Base-by-base conservation (phyloP, 2,113 vertebrate genomes). In the Corvus moneduloides region DNA sequence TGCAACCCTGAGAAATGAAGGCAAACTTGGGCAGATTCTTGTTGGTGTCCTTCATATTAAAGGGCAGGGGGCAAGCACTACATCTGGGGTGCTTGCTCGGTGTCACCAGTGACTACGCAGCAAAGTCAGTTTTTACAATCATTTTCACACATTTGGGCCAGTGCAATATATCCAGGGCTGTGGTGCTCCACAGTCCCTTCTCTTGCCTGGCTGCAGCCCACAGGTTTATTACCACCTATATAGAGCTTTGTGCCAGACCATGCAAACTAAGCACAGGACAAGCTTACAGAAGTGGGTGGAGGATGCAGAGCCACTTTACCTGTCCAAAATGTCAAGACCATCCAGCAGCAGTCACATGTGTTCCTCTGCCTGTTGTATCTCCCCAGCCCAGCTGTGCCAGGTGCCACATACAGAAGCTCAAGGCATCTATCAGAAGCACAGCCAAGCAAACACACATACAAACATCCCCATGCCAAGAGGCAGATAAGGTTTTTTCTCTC, bases 171-270 rank as follows among this genome's bases (percentile, higher is more conserved):
- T 26, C 30, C 58, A 63, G 52, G 16, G 16, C 56, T 81, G 15
- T 76, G 59, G 69, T 24, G 21, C 27, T 33, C 21, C 59, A 35
- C 27, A 69, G 24, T 7, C 24, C 21, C 26, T 55, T 13, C 61
- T 55, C 33, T 51, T 51, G 44, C 37, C 44, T 4, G 48, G 37
- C 49, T 89, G 81, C 49, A 93, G 35, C 55, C 23, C 39, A 2
- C 6, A 49, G 15, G 0, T 39, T 12, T 58, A 1, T 39, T 49
- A 33, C 49, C 14, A 68, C 5, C 24, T 30, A 0, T 3, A 11
- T 0, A 15, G 7, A 55, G 7, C 32, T 81, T 71, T 62, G 41
- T 73, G 59, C 13, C 90, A 82, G 18, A 32, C 23, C n/a, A 5
- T 8, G 44, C n/a, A 49, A 63, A 48, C 39, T 28, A 22, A 81